Base-by-base conservation (phyloP, 2,888 invertebrate species). In the Amphipyra tragopoginis region DNA sequence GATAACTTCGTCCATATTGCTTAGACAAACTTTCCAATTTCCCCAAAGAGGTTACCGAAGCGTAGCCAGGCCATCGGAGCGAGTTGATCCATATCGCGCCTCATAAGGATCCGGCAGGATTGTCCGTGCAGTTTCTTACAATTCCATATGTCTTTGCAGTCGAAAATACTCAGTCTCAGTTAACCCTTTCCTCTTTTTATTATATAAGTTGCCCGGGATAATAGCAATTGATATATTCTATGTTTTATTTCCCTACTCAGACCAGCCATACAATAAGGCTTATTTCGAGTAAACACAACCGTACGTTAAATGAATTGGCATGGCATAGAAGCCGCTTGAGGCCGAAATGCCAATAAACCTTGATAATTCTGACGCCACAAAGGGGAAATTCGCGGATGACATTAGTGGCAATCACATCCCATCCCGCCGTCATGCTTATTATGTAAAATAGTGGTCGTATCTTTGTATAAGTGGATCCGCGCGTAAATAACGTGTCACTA, bases 401-500 rank as follows among this genome's bases (percentile, higher is more conserved):
- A 59, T 36, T 47, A 33, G 47, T 54, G 47, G 40, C 64, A 66
- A 66, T 65, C 62, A 49, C 52, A 48, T 38, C 15, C 55, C 59
- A 26, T 26, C 33, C 55, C 11, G 40, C 38, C 49, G 49, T 53
- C 44, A 68, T 33, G 59, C 38, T 15, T 21, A 21, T 47, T 39
- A 40, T 48, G 34, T 56, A 58, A 72, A 77, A 64, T 57, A 72
- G 58, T 55, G 53, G 26, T 52, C 57, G 47, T 57, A 64, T 51
- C 13, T 73, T 50, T 65, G 21, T 56, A 43, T 55, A 61, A 70
- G 57, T 72, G 61, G 62, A 61, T 52, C 29, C 56, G 13, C 34
- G 51, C 60, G 44, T 59, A 65, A 65, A 76, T 61, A 56, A 65
- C 57, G 69, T 52, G 60, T 56, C 77, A 65, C 48, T 5, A 36